Evolutionary conservation across 2,113 vertebrate genomes (phyloP).

Genomic region (Sarotherodon lohbergeri): DNA sequence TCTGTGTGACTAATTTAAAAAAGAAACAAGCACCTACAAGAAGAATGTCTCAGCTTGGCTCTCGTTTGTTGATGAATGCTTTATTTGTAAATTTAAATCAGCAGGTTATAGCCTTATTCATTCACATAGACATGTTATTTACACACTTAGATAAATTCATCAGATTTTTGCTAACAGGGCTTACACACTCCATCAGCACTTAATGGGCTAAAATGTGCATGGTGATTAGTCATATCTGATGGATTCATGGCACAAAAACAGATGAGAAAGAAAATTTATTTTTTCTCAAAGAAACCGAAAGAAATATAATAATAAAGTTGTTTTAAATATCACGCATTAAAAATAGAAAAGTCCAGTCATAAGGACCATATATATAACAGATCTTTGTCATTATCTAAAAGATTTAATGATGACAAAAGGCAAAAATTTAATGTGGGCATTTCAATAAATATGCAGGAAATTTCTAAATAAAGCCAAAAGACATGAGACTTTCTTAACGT

Average conservation of each 20-base stretch:
- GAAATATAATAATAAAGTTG: rapidly evolving
- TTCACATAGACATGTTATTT: neutral
- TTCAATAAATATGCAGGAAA: neutral
- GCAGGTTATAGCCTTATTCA: neutral
- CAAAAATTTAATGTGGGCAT: neutral
- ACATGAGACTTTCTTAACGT: neutral
- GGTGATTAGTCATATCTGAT: neutral
- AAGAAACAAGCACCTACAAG: neutral
- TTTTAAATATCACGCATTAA: neutral
- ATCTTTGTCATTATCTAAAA: neutral
- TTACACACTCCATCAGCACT: neutral
- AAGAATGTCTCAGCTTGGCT: neutral
- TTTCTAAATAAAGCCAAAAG: neutral
- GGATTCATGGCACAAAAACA: neutral
- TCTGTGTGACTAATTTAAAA: neutral
- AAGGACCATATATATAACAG: neutral
- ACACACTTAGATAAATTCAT: neutral
- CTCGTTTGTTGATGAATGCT: neutral
- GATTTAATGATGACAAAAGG: neutral
- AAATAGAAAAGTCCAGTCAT: neutral
- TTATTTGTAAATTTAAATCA: neutral
- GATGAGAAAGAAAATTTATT: rapidly evolving
- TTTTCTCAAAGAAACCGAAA: rapidly evolving
- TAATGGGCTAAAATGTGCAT: neutral
- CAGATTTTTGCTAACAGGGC: neutral